Percentiles rank a stretch among this genome's conserved stretches.
phyloP scores from a whole-genome alignment of 2,113 vertebrate species.

The Epinephelus fuscoguttatus region DNA sequence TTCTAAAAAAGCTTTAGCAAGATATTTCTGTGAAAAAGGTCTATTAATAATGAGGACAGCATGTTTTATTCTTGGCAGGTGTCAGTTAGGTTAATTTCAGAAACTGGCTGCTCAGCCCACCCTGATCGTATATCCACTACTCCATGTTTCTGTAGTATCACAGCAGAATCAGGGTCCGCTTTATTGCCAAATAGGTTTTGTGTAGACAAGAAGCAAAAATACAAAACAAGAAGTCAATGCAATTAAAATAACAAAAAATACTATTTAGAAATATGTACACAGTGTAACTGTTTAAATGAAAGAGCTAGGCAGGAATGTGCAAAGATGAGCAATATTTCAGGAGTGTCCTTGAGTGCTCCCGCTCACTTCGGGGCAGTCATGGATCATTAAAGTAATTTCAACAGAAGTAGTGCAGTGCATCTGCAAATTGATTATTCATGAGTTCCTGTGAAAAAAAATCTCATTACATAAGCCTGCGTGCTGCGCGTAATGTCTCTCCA shows the following conservation, averaged over 20 bases:
- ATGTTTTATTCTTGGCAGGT: conserved; percentile 30
- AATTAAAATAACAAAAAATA: too few relatives aligned
- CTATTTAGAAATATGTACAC: too few relatives aligned
- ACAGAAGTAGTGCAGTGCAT: conserved; percentile 17
- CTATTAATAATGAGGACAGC: conserved; percentile 20
- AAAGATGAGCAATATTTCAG: not conserved
- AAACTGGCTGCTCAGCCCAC: not conserved
- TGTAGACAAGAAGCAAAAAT: too few relatives aligned
- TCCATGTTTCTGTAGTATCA: conserved; percentile 11
- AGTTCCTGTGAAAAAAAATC: conserved; percentile 17
- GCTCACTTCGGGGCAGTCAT: conserved; percentile 1
- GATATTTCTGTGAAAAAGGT: conserved; percentile 1
- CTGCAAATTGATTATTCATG: conserved; percentile 59
- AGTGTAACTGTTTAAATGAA: too few relatives aligned
- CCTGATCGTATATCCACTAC: conserved; percentile 21
- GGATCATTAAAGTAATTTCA: conserved; percentile 56
- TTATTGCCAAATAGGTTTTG: too few relatives aligned
- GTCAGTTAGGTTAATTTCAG: conserved; percentile 15
- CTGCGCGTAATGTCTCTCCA: conserved; percentile 48
- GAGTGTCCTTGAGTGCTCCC: conserved; percentile 32
- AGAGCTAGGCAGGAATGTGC: too few relatives aligned
- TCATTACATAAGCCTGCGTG: conserved; percentile 31
- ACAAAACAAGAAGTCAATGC: too few relatives aligned
- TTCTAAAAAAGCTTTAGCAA: not conserved
- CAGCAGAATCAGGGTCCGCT: not conserved